These are phyloP conservation scores for Etheostoma perlongum DNA, from an alignment of 2,797 vertebrate genomes.

Conservation along the genomic window DNA sequence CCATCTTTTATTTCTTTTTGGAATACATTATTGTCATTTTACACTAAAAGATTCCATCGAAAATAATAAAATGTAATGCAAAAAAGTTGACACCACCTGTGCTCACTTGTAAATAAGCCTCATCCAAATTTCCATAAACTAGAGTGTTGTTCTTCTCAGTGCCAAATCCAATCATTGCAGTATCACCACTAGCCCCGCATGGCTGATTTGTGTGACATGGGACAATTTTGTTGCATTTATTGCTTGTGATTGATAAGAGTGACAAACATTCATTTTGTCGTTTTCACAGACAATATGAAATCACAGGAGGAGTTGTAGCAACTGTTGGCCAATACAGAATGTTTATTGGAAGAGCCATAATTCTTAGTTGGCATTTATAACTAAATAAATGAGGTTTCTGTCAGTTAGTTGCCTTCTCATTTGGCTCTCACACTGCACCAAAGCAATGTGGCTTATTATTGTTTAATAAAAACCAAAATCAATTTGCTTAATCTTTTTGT, in stretches of 20 bases:
- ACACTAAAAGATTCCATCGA: slow-evolving; percentile 5
- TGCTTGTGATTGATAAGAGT: slow-evolving; percentile 36
- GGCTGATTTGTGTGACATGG: slow-evolving; percentile 32
- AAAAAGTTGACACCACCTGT: slow-evolving; percentile 39
- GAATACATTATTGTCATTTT: slow-evolving; percentile 2
- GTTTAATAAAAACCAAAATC: slow-evolving; percentile 51
- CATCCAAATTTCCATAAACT: slow-evolving; percentile 31
- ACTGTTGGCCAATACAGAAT: slow-evolving; percentile 14
- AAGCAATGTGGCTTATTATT: slow-evolving; percentile 40
- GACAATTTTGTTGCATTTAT: slow-evolving; percentile 29
- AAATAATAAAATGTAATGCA: slow-evolving; percentile 25
- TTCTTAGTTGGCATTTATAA: slow-evolving; percentile 26
- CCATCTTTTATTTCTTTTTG: not conserved
- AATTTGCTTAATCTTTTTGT: slow-evolving; percentile 31
- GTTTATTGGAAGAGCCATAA: slow-evolving; percentile 47
- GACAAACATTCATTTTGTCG: slow-evolving; percentile 42
- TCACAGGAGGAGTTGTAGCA: slow-evolving; percentile 15
- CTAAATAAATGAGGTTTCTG: slow-evolving; percentile 44
- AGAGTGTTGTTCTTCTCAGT: slow-evolving; percentile 16
- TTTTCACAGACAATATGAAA: slow-evolving; percentile 38
- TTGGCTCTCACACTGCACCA: slow-evolving; percentile 17
- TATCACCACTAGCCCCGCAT: slow-evolving; percentile 17
- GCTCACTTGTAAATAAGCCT: slow-evolving; percentile 13
- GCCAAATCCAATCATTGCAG: slow-evolving; percentile 48
- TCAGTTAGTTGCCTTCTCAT: slow-evolving; percentile 51